Evolutionary conservation across 2,113 vertebrate species (phyloP).

Genomic region (Lipophrys pholis): DNA sequence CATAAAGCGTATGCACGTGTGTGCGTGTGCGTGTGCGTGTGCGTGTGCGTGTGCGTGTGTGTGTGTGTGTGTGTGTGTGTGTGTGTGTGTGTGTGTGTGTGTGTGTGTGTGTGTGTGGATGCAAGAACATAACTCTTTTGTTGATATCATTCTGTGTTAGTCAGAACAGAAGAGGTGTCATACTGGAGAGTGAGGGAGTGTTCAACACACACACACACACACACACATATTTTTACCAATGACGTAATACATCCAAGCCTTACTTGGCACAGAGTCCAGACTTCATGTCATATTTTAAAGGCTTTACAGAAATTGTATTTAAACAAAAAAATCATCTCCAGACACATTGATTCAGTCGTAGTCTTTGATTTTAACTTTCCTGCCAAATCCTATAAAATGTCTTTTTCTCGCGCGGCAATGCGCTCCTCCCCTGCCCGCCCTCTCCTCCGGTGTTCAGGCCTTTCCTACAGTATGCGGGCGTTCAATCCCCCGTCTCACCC

Average conservation of each 20-base stretch:
- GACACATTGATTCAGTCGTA: not conserved
- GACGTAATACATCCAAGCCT: constrained; percentile 43
- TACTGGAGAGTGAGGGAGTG: constrained; percentile 34
- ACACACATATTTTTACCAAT: constrained; percentile 14
- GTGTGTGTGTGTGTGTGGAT: not conserved
- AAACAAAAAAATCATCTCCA: too few relatives aligned
- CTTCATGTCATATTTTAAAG: constrained; percentile 1
- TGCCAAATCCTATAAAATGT: not conserved
- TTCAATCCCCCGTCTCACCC: constrained; percentile 18
- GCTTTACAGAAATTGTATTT: not conserved
- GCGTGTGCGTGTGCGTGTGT: not conserved
- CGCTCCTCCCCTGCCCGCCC: not conserved
- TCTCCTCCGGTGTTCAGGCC: not conserved
- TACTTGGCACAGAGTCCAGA: constrained; percentile 20
- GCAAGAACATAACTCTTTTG: constrained; percentile 29
- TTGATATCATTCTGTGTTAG: constrained; percentile 51
- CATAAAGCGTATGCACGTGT: not conserved
- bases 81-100: too few relatives aligned
- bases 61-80: too few relatives aligned
- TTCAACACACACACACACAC: constrained; percentile 26
- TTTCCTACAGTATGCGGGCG: constrained; percentile 2
- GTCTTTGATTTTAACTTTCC: not conserved
- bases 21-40: not conserved
- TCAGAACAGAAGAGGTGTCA: constrained; percentile 54
- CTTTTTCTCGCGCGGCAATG: not conserved